Percentiles rank a stretch among this genome's conserved stretches.
Evolutionary conservation across 1,140 invertebrate genomes (phyloP).

Genomic region (Drosophila takahashii): DNA sequence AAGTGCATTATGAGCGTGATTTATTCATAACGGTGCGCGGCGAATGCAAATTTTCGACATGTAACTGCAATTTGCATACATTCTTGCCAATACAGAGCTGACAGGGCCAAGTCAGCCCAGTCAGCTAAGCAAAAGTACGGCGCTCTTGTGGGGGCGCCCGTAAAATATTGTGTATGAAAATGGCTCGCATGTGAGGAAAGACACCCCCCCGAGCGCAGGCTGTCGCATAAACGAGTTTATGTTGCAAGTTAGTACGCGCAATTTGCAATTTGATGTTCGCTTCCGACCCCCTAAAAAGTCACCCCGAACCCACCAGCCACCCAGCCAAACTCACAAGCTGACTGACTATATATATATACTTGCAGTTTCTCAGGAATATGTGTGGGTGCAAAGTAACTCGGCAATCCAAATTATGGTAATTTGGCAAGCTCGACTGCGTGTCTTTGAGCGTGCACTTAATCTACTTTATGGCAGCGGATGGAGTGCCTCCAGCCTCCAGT

Average conservation of each 20-base stretch:
- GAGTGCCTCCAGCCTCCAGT: neutral
- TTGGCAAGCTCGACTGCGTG: slow-evolving; percentile 60
- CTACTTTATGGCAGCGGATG: slow-evolving; percentile 38
- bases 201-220: slow-evolving; percentile 7
- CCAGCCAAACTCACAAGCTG: slow-evolving; percentile 2
- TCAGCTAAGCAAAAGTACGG: slow-evolving; percentile 44
- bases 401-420: slow-evolving; percentile 68
- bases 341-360: neutral
- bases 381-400: slow-evolving; percentile 52
- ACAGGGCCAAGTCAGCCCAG: slow-evolving; percentile 29
- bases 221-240: slow-evolving; percentile 65
- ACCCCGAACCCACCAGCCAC: neutral
- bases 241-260: slow-evolving; percentile 66
- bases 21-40: slow-evolving; percentile 71
- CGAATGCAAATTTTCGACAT: slow-evolving; percentile 68
- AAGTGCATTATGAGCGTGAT: slow-evolving; percentile 66
- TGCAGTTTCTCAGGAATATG: slow-evolving; percentile 13
- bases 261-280: slow-evolving; percentile 64
- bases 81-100: slow-evolving; percentile 48
- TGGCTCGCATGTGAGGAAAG: slow-evolving; percentile 24
- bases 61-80: slow-evolving; percentile 67
- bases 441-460: slow-evolving; percentile 57
- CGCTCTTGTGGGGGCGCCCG: slow-evolving; percentile 28
- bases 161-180: slow-evolving; percentile 57
- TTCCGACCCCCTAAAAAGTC: slow-evolving; percentile 22